Conservation (phyloP, 1,140 invertebrate genomes). For the Capitella teleta region DNA sequence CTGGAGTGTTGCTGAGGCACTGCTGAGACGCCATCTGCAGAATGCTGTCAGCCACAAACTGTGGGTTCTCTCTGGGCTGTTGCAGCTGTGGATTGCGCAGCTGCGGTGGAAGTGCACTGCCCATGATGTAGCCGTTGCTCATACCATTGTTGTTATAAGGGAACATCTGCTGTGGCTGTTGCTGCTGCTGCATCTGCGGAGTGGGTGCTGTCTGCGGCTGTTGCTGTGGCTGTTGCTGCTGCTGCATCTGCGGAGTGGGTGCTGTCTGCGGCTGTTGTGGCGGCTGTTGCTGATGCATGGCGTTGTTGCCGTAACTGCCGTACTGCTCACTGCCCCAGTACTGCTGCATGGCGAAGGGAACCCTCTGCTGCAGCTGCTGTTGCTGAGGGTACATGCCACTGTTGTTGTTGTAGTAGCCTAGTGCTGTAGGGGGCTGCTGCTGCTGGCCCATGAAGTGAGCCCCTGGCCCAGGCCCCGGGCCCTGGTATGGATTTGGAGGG, state of each 20-base stretch:
- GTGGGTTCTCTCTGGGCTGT: slow-evolving; percentile 22
- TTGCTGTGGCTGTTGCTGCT: slow-evolving; percentile 14
- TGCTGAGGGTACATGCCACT: too few species aligned
- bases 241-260: slow-evolving; percentile 10
- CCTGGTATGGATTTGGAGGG: too few species aligned
- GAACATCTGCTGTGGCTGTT: slow-evolving; percentile 15
- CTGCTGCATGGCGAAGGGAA: too few species aligned
- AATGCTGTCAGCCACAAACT: slow-evolving; percentile 37
- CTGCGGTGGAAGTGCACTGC: neutral
- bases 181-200: slow-evolving; percentile 12
- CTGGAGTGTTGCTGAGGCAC: slow-evolving; percentile 14
- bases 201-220: slow-evolving; percentile 2
- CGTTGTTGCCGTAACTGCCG: slow-evolving; percentile 10
- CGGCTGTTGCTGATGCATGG: slow-evolving; percentile 12
- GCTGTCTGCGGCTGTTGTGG: slow-evolving; percentile 10
- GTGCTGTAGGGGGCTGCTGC: too few species aligned
- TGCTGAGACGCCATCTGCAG: slow-evolving; percentile 31
- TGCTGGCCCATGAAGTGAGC: too few species aligned
- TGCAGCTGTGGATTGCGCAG: neutral
- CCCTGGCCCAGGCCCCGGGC: too few species aligned
- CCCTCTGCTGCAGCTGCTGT: too few species aligned
- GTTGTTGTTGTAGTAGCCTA: too few species aligned
- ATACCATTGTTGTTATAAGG: neutral
- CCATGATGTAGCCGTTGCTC: neutral
- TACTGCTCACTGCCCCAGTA: too few species aligned